These are phyloP conservation scores for Pissodes strobi DNA, from an alignment of 1,140 invertebrate species.

Conservation along the genomic window DNA sequence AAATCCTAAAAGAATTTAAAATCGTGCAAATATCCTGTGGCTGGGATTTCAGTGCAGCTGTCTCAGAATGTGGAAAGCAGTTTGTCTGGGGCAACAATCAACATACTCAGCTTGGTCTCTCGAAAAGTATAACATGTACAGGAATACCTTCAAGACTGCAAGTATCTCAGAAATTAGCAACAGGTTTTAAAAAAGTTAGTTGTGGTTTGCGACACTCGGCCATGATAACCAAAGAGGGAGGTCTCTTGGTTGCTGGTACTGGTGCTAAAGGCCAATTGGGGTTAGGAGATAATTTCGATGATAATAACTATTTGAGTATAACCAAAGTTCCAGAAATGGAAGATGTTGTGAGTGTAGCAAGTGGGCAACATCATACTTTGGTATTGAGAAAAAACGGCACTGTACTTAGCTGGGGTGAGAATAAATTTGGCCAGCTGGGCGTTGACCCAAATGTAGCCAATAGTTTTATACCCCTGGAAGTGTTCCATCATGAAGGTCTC, in stretches of 20 bases:
- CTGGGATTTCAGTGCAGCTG: constrained; percentile 72
- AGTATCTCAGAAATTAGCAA: constrained; percentile 52
- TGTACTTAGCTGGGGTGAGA: constrained; percentile 73
- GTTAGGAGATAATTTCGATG: constrained; percentile 58
- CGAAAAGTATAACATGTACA: constrained; percentile 58
- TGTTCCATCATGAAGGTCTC: constrained; percentile 55
- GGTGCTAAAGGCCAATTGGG: constrained; percentile 70
- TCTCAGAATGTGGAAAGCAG: constrained; percentile 66
- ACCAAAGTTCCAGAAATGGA: constrained; percentile 61
- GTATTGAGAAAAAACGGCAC: constrained; percentile 63
- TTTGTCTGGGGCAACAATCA: constrained; percentile 78
- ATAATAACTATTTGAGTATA: constrained; percentile 58
- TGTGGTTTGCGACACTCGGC: constrained; percentile 72
- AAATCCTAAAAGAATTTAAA: constrained; percentile 60
- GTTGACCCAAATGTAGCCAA: constrained; percentile 58
- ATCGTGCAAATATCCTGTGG: constrained; percentile 69
- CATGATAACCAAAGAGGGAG: constrained; percentile 66
- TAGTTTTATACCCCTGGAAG: constrained; percentile 60
- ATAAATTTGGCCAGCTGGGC: constrained; percentile 73
- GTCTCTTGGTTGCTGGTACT: constrained; percentile 65
- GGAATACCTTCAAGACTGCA: constrained; percentile 56
- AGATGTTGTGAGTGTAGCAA: constrained; percentile 63
- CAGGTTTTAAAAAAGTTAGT: constrained; percentile 54
- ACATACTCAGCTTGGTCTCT: constrained; percentile 72
- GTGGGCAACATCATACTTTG: constrained; percentile 76